Percentiles rank a stretch among this genome's conserved stretches.
phyloP scores from a whole-genome alignment of 2,797 vertebrate genomes.

The Pelodytes ibericus region DNA sequence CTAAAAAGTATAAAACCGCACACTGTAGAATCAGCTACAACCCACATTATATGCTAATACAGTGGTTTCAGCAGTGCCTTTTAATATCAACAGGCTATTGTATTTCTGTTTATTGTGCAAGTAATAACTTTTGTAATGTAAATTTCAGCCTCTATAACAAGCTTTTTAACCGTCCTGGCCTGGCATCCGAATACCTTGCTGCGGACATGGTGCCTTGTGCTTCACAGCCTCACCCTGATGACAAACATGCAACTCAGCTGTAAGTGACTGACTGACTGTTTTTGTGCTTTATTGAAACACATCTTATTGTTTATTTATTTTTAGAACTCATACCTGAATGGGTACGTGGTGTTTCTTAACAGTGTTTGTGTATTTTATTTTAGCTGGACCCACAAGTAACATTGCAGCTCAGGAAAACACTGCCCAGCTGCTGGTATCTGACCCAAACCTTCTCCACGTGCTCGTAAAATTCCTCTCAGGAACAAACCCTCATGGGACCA shows the following conservation, averaged over 20 bases:
- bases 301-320: too few species aligned
- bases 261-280: slow-evolving; percentile 71
- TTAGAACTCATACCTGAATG: too few species aligned
- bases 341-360: too few species aligned
- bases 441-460: slow-evolving; percentile 92
- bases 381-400: slow-evolving; percentile 78
- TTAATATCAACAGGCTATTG: too few species aligned
- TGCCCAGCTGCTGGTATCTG: slow-evolving; percentile 93
- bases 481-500: slow-evolving; percentile 91
- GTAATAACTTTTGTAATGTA: too few species aligned
- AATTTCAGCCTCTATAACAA: slow-evolving; percentile 88
- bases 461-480: slow-evolving; percentile 97
- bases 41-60: too few species aligned
- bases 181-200: slow-evolving; percentile 98
- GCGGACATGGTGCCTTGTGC: slow-evolving; percentile 96
- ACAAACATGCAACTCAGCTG: slow-evolving; percentile 93
- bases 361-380: slow-evolving; percentile 46
- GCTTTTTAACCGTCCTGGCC: slow-evolving; percentile 93
- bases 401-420: slow-evolving; percentile 90
- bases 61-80: too few species aligned
- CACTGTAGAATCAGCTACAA: too few species aligned
- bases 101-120: too few species aligned
- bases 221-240: slow-evolving; percentile 97
- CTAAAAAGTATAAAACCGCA: too few species aligned
- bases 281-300: neutral